Evolutionary conservation across 2,113 vertebrate species (phyloP).

Genomic region (Sakesphorus luctuosus): DNA sequence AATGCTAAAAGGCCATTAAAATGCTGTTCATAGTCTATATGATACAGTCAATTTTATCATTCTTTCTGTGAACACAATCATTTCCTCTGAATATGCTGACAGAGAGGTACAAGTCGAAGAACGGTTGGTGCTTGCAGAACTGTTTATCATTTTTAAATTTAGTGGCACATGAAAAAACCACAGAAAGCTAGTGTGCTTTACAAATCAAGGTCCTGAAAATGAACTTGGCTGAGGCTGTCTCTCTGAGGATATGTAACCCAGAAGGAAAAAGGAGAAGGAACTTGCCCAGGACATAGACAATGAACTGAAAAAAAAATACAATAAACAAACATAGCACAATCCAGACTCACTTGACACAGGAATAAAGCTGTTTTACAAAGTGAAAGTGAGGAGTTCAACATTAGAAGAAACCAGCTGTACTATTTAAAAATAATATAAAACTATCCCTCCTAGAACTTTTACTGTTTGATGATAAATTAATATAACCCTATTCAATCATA

Average conservation of each 20-base stretch:
- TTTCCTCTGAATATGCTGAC: slow-evolving; percentile 28
- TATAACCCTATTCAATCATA: neutral
- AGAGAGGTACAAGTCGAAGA: neutral
- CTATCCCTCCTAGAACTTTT: neutral
- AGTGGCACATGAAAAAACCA: neutral
- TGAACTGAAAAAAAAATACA: neutral
- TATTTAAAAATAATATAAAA: neutral
- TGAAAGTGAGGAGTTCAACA: neutral
- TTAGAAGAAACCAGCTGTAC: neutral
- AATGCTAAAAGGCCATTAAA: slow-evolving; percentile 28
- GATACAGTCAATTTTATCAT: slow-evolving; percentile 20
- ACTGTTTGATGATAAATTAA: neutral
- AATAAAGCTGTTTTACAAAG: slow-evolving; percentile 1
- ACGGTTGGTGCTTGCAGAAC: slow-evolving; percentile 7
- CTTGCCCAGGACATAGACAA: neutral
- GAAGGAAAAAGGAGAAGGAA: neutral
- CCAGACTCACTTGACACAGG: neutral
- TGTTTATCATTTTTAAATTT: slow-evolving; percentile 32
- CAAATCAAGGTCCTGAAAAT: slow-evolving; percentile 32
- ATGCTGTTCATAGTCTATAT: slow-evolving; percentile 16
- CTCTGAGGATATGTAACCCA: slow-evolving; percentile 19
- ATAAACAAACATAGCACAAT: neutral
- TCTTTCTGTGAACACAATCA: slow-evolving; percentile 32
- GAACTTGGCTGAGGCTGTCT: neutral
- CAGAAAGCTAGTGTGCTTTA: slow-evolving; percentile 16